A percentile compares a stretch with the other conserved stretches of the same genome.
Conservation (phyloP, 1,140 invertebrate genomes). For the Drosophila kurseongensis region DNA sequence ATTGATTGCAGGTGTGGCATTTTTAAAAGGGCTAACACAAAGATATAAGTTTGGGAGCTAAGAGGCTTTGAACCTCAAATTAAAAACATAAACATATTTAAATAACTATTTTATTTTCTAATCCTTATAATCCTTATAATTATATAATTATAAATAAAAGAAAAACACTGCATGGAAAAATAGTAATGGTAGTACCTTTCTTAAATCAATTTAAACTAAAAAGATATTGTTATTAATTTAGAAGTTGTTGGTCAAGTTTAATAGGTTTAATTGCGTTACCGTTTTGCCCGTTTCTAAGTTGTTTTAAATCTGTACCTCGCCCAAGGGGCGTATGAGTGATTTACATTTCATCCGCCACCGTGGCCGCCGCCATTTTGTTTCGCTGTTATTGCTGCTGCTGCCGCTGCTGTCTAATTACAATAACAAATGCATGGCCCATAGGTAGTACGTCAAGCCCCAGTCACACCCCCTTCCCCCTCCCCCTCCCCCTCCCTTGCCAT, state of each 20-base stretch:
- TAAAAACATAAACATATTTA: too few species aligned
- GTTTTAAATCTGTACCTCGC: conserved; percentile 29
- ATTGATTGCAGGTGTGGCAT: conserved; percentile 18
- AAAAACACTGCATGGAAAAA: too few species aligned
- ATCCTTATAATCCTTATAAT: too few species aligned
- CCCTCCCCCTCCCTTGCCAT: conserved; percentile 3
- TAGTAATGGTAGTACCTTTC: too few species aligned
- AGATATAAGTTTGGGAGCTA: too few species aligned
- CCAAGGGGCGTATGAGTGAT: conserved; percentile 69
- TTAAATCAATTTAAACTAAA: too few species aligned
- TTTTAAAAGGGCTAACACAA: neutral
- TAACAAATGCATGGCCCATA: conserved; percentile 63
- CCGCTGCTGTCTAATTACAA: conserved; percentile 68
- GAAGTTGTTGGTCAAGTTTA: conserved; percentile 1
- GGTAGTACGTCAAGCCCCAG: conserved; percentile 1
- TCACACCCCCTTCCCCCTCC: neutral
- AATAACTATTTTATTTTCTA: too few species aligned
- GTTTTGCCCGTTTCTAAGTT: conserved; percentile 16
- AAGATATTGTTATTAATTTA: too few species aligned
- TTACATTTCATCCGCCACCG: conserved; percentile 49
- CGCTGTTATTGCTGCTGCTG: conserved; percentile 9
- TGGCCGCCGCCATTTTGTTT: conserved; percentile 69
- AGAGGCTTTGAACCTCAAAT: too few species aligned
- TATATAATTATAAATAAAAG: too few species aligned
- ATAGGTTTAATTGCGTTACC: conserved; percentile 18